Evolutionary conservation across 2,113 vertebrate species (phyloP), one percentile per base, ranked within the genome.

Genomic region (Megaleporinus macrocephalus): DNA sequence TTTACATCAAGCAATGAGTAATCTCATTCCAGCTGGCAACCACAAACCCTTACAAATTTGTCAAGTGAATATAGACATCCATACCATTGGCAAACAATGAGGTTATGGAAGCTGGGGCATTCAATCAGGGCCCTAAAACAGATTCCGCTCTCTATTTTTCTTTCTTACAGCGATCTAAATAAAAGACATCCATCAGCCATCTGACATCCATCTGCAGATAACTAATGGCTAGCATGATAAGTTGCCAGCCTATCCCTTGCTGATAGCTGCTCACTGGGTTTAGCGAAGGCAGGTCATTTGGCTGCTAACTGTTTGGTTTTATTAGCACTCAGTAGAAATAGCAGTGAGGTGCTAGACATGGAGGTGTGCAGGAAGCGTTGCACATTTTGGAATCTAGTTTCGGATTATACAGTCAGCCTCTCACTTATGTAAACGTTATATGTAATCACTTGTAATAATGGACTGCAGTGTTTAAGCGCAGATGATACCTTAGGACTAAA

Each of bases 81-180:
- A 86, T 82, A 84, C 75, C 75, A 76, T 61, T 84, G 76, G 84
- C 80, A 83, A 80, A 87, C n/a, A 16, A 81, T 77, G 78, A 83
- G 90, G 86, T 89, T 87, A 85, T 24, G 5, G 57, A 69, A 62
- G 76, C 41, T n/a, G 3, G 76, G 26, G 11, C 85, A 77, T 83
- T 88, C 85, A 79, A 85, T 91, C 90, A 89, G 79, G 73, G 13
- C 0, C 24, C 65, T 22, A 83, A 81, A 86, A 85, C 86, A 87
- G 72, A 84, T 82, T 76, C 27, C 65, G 51, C 73, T 84, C 63
- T 76, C 84, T 72, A 83, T 87, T 86, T 89, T 84, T 87, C 88
- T 88, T 90, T 86, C 89, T 92, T 84, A 81, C 68, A 84, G 84
- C 73, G 55, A 89, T 85, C 83, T 85, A 88, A 89, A 92, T 89